Base-by-base conservation (phyloP, 1,140 invertebrate genomes). In the Helicoverpa zea region DNA sequence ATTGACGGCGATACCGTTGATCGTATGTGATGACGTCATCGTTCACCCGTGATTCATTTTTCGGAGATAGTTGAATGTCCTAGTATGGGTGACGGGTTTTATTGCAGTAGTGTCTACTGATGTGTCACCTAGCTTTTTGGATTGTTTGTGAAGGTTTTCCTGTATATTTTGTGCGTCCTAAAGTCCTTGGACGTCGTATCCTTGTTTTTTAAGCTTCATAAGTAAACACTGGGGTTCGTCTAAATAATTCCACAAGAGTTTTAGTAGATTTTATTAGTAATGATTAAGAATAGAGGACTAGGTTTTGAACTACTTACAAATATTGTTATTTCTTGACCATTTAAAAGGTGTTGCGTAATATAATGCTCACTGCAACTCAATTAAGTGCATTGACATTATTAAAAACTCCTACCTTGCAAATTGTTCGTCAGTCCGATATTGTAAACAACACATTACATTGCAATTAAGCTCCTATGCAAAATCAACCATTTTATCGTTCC, bases 1-100 rank as follows among this genome's bases (percentile, higher is more conserved):
- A 77, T 77, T 49, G 75, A 77, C 66, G 75, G 51, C 13, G 47
- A 29, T 77, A 76, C 74, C 74, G 61, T 77, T 77, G 64, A 52
- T 52, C 47, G 52, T 52, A 29, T 18, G 49, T 70, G 66, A 10
- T 18, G 75, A 77, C 75, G 75, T 77, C 66, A 70, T 29, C 47
- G 7, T 9, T 51, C 66, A 70, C 66, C 18, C 52, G 66, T 70
- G 66, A 70, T 52, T 70, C 66, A 70, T 16, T 66, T 66, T 66
- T 66, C n/a, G 63, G 63, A 52, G 66, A 70, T 70, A 52, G 47
- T 70, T 52, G 66, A 70, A 54, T 70, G 66, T 54, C 47, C 49
- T 70, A 70, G 63, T 66, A 66, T 66, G 35, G 63, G 16, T 35
- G 18, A 13, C 5, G 29, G 59, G 23, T 23, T 63, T 63, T 63